Conservation (phyloP, 2,888 invertebrate genomes). For the Nomada ferruginata region DNA sequence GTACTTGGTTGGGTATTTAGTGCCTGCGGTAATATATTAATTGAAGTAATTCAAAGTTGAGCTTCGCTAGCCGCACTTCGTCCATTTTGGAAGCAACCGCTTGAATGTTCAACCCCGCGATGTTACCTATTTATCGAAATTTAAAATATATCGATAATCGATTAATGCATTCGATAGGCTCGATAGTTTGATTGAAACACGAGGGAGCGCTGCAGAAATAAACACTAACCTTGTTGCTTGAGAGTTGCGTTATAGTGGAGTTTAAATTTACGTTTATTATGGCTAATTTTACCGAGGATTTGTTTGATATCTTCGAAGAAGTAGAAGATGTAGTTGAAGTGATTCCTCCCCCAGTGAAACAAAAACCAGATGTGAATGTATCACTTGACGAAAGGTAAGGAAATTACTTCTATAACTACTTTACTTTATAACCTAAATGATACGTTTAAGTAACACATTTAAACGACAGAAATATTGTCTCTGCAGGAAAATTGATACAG, state of each 20-base stretch:
- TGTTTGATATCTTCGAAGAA: constrained; percentile 83
- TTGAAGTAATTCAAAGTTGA: not conserved
- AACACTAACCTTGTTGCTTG: not conserved
- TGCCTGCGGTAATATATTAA: not conserved
- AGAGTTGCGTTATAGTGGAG: not conserved
- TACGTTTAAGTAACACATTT: not conserved
- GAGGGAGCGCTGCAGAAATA: not conserved
- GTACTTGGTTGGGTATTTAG: not conserved
- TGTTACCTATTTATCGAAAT: constrained; percentile 3
- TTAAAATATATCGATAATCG: not conserved
- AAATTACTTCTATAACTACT: constrained; percentile 28
- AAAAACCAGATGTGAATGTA: constrained; percentile 41
- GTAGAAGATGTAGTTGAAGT: constrained; percentile 73
- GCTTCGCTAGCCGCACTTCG: no score
- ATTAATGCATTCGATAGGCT: not conserved
- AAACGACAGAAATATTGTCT: constrained; percentile 19
- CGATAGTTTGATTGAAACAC: no score
- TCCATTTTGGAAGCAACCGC: not conserved
- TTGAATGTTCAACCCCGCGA: not conserved
- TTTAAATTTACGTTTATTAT: constrained; percentile 64
- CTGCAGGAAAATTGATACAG: constrained; percentile 51
- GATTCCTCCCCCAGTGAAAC: constrained; percentile 54
- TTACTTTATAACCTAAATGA: constrained; percentile 24
- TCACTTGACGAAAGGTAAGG: constrained; percentile 53
- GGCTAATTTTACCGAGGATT: constrained; percentile 81